Evolutionary conservation across 2,888 invertebrate species (phyloP).

Genomic region (Dexiosoma caninum): DNA sequence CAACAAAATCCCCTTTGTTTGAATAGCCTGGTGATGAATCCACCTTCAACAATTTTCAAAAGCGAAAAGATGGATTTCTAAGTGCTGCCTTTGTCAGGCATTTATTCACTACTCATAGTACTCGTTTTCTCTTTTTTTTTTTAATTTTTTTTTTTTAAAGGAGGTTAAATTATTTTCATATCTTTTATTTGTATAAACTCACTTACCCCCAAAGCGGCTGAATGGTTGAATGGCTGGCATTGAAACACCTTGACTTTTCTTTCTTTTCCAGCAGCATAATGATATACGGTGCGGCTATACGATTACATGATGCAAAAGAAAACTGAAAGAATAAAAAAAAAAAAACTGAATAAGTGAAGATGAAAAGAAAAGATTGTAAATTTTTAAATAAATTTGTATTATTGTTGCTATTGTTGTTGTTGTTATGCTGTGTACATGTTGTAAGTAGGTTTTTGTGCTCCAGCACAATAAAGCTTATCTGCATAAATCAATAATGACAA

Average conservation of each 20-base stretch:
- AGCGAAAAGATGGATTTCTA: slow-evolving; percentile 21
- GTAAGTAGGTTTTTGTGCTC: slow-evolving; percentile 45
- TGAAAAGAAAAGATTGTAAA: slow-evolving; percentile 16
- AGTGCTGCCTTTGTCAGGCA: slow-evolving; percentile 48
- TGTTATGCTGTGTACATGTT: slow-evolving; percentile 15
- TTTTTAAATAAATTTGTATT: slow-evolving; percentile 13
- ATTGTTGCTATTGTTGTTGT: slow-evolving; percentile 12
- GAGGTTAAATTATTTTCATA: slow-evolving; percentile 49
- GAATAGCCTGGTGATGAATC: slow-evolving; percentile 44
- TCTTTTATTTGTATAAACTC: slow-evolving; percentile 7
- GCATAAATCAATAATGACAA: slow-evolving; percentile 74
- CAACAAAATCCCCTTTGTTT: slow-evolving; percentile 42
- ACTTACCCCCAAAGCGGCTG: slow-evolving; percentile 45
- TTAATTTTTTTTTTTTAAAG: slow-evolving; percentile 16
- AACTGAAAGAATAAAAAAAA: not conserved
- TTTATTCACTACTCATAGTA: too few relatives aligned
- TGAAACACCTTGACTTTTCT: slow-evolving; percentile 35
- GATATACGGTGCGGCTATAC: slow-evolving; percentile 27
- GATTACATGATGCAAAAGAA: not conserved
- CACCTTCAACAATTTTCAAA: not conserved
- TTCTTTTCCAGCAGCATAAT: slow-evolving; percentile 34
- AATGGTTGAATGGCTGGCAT: slow-evolving; percentile 22
- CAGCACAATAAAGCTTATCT: slow-evolving; percentile 71
- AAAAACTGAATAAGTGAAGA: not conserved
- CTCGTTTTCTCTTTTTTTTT: too few relatives aligned